These are phyloP conservation scores for Podarcis siculus DNA, from an alignment of 2,797 vertebrate genomes.

Conservation along the genomic window DNA sequence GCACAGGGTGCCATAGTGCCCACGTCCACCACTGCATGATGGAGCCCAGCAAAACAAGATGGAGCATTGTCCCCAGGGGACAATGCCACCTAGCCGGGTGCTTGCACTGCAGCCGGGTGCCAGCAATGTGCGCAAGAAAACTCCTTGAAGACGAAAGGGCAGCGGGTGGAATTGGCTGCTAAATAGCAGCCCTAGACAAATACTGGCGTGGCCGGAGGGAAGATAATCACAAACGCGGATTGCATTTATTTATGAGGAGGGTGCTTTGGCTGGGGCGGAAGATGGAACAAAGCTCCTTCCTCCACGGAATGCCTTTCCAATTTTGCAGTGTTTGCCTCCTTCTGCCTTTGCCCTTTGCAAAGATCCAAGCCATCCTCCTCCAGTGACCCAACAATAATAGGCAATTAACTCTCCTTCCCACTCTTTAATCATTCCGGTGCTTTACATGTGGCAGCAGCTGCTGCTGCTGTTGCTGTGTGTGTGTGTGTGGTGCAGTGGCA, in stretches of 20 bases:
- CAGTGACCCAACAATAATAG: slow-evolving; percentile 60
- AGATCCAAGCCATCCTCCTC: slow-evolving; percentile 63
- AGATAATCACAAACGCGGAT: neutral
- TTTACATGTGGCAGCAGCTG: slow-evolving; percentile 62
- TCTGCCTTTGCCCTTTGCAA: slow-evolving; percentile 45
- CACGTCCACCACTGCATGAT: too few relatives aligned
- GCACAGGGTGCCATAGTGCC: too few relatives aligned
- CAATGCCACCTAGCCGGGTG: neutral
- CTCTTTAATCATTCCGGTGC: slow-evolving; percentile 58
- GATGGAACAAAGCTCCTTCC: slow-evolving; percentile 13
- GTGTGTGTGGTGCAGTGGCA: neutral
- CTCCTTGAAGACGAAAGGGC: slow-evolving; percentile 27
- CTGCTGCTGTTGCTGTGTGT: neutral
- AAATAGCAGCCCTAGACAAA: neutral
- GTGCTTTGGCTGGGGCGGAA: slow-evolving; percentile 10
- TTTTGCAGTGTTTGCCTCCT: slow-evolving; percentile 44
- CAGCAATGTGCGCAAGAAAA: slow-evolving; percentile 15
- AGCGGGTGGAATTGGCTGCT: slow-evolving; percentile 16
- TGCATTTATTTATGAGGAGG: slow-evolving; percentile 8
- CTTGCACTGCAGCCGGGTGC: slow-evolving; percentile 46
- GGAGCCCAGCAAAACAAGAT: neutral
- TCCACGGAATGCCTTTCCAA: slow-evolving; percentile 54
- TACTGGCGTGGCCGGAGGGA: neutral
- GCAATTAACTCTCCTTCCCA: slow-evolving; percentile 70
- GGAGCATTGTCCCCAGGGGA: slow-evolving; percentile 39